Conservation (phyloP, 2,797 vertebrate species). For the Crenuchus spilurus region DNA sequence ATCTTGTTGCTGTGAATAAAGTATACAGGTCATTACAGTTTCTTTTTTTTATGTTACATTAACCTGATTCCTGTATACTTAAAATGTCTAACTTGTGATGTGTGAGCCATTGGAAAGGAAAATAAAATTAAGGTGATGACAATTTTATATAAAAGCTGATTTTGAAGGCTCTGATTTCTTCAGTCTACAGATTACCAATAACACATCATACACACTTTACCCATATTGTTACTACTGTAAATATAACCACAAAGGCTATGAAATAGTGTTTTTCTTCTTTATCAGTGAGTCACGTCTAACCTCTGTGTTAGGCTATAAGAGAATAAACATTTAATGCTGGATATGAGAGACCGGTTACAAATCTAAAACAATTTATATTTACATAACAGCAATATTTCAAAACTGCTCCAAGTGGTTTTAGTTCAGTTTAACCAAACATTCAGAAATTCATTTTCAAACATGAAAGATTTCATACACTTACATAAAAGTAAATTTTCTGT, state of each 20-base stretch:
- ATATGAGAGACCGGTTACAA: too few species aligned
- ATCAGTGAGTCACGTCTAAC: not conserved
- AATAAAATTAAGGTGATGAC: conserved; percentile 76
- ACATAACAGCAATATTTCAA: too few species aligned
- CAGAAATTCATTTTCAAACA: too few species aligned
- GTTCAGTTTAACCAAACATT: too few species aligned
- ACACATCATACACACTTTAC: too few species aligned
- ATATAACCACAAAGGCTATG: not conserved
- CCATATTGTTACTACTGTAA: not conserved
- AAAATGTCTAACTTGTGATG: conserved; percentile 78
- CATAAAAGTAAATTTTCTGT: too few species aligned
- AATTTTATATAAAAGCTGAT: conserved; percentile 7
- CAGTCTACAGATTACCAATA: not conserved
- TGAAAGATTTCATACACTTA: too few species aligned
- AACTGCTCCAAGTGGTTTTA: too few species aligned
- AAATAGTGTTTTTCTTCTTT: not conserved
- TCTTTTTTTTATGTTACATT: conserved; percentile 14
- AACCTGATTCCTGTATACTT: conserved; percentile 7
- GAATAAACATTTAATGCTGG: too few species aligned
- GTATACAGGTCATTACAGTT: not conserved
- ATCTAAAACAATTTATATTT: too few species aligned
- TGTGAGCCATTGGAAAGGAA: conserved; percentile 86
- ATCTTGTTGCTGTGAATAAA: conserved; percentile 23
- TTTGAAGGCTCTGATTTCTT: not conserved
- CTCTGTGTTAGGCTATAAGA: not conserved